Evolutionary conservation across 2,888 invertebrate genomes (phyloP), one percentile per base, ranked within the genome.

Genomic region (Seira sanloemensis): DNA sequence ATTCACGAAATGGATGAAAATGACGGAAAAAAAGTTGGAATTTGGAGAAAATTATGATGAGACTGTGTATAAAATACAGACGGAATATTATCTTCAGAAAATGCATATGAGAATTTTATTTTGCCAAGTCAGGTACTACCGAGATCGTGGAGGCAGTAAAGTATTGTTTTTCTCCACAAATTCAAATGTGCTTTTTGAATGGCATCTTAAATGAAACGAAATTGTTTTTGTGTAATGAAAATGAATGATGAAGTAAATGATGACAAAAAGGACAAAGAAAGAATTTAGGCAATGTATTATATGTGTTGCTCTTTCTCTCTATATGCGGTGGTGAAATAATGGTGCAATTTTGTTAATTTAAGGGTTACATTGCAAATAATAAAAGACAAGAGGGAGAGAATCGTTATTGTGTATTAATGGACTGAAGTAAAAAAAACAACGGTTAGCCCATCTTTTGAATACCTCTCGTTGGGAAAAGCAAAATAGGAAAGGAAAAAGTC

Each of bases 351-450:
- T 62, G 58, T 46, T 67, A 79, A 79, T 67, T 80, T 74, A 54
- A 74, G 80, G 79, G 73, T 79, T 73, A 73, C 79, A 79, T 79
- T 79, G 78, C 78, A 78, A 78, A 78, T 78, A 78, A 78, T 71
- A 58, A 62, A 69, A 62, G 54, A 78, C 24, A 54, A 78, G 69
- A 69, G 62, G 69, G 67, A 62, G 69, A 37, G 37, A 68, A 50
- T 71, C 58, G n/a, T 4, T 58, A 9, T 37, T 4, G 58, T 58
- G 58, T 9, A 18, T 37, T 58, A 58, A 58, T 58, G 58, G 2
- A 58, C 4, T 37, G 37, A 37, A n/a, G 37, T 37, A 37, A 37
- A 37, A n/a, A n/a, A 37, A 37, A 4, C 37, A 37, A 58, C 58
- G 58, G 58, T 58, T 58, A 16, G n/a, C 37, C 12, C 37, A 4